These are phyloP conservation scores for Penaeus chinensis DNA, from an alignment of 1,140 invertebrate genomes.

Conservation along the genomic window DNA sequence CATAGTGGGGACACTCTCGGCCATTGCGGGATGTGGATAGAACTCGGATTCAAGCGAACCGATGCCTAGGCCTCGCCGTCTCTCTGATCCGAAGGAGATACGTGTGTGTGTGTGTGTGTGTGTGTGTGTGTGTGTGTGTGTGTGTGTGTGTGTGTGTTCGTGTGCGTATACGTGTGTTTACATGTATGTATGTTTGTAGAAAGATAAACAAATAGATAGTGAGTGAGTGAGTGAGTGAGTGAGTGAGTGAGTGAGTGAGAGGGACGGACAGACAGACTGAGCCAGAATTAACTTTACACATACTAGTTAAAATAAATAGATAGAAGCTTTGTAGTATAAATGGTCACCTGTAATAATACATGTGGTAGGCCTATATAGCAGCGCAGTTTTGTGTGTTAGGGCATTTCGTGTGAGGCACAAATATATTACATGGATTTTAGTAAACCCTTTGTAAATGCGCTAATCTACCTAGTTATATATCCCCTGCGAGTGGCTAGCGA, in stretches of 20 bases:
- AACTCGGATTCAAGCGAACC: too few relatives aligned
- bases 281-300: neutral
- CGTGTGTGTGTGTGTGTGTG: neutral
- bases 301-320: neutral
- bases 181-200: neutral
- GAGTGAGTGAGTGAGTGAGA: neutral
- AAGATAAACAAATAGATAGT: neutral
- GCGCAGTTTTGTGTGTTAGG: too few relatives aligned
- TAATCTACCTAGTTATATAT: too few relatives aligned
- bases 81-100: neutral
- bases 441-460: too few relatives aligned
- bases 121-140: neutral
- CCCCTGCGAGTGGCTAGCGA: neutral
- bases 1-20: too few relatives aligned
- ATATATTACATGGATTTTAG: too few relatives aligned
- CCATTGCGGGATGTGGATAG: too few relatives aligned
- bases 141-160: neutral
- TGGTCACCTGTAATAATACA: too few relatives aligned
- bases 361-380: too few relatives aligned
- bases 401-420: too few relatives aligned
- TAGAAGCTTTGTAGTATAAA: neutral
- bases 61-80: too few relatives aligned
- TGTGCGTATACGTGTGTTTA: conserved; percentile 3
- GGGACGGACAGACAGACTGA: conserved; percentile 2
- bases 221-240: neutral